A percentile compares a stretch with the other conserved stretches of the same genome.
Evolutionary conservation across 2,888 invertebrate genomes (phyloP).

Genomic region (Monopis laevigella): DNA sequence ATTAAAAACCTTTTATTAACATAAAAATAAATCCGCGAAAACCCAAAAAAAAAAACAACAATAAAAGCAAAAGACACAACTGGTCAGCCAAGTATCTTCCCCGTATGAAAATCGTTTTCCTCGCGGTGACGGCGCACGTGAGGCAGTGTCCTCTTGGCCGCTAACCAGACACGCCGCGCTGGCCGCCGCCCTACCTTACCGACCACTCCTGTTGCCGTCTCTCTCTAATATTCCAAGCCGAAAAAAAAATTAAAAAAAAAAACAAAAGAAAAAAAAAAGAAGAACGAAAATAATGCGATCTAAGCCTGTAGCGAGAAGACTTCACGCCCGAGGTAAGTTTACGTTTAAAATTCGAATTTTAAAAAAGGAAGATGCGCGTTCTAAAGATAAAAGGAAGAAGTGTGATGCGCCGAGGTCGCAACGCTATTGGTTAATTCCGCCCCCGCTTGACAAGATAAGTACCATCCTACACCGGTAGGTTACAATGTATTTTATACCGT

Average conservation of each 20-base stretch:
- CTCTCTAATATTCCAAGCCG: neutral
- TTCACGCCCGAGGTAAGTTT: conserved; percentile 73
- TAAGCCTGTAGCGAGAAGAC: conserved; percentile 76
- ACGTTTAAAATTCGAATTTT: too few species aligned
- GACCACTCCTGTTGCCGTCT: conserved; percentile 35
- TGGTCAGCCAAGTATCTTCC: conserved; percentile 55
- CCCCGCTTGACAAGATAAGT: conserved; percentile 65
- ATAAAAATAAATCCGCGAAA: too few species aligned
- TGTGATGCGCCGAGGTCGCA: conserved; percentile 49
- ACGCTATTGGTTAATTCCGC: conserved; percentile 52
- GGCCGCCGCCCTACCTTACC: conserved; percentile 44
- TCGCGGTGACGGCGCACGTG: conserved; percentile 54
- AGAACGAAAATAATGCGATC: too few species aligned
- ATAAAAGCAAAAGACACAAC: too few species aligned
- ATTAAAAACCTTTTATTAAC: too few species aligned
- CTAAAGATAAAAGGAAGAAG: conserved; percentile 51
- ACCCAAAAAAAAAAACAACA: too few species aligned
- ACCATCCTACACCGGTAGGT: conserved; percentile 41
- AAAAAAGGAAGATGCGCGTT: conserved; percentile 33
- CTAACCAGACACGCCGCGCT: too few species aligned
- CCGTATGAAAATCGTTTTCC: conserved; percentile 65
- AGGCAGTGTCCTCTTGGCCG: conserved; percentile 64
- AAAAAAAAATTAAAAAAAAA: too few species aligned
- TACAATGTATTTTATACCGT: neutral
- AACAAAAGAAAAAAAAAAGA: too few species aligned